phyloP scores from a whole-genome alignment of 2,888 invertebrate species.

The Tyria jacobaeae region DNA sequence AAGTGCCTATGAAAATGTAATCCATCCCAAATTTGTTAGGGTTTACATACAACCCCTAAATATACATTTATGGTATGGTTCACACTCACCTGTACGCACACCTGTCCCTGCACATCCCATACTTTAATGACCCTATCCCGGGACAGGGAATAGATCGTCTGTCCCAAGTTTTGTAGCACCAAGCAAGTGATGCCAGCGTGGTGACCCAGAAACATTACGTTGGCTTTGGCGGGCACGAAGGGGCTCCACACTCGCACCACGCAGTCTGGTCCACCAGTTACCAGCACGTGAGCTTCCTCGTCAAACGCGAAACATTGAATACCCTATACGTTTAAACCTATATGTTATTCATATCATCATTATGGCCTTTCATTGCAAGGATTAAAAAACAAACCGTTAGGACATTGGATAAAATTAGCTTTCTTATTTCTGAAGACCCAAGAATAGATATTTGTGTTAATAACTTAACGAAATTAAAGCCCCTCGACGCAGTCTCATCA shows the following conservation, averaged over 20 bases:
- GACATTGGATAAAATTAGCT: no score
- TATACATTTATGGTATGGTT: no score
- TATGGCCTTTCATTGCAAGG: no score
- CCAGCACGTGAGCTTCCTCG: constrained; percentile 86
- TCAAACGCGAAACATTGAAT: constrained; percentile 88
- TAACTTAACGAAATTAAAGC: no score
- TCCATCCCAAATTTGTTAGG: no score
- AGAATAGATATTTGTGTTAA: no score
- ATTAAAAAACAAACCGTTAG: no score
- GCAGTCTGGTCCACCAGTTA: constrained; percentile 92
- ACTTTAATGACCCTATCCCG: constrained; percentile 91
- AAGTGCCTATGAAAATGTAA: no score
- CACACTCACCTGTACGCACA: constrained; percentile 87
- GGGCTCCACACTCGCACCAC: constrained; percentile 93
- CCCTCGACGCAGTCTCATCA: no score
- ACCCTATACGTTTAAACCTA: constrained; percentile 71
- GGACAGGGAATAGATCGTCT: constrained; percentile 90
- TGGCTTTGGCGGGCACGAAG: constrained; percentile 90
- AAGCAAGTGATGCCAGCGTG: constrained; percentile 89
- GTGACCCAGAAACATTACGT: constrained; percentile 88
- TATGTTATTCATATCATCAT: no score
- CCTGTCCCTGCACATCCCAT: constrained; percentile 90
- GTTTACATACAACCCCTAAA: no score
- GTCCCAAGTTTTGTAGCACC: constrained; percentile 88
- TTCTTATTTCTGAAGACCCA: no score